Evolutionary conservation across 2,888 invertebrate species (phyloP), one percentile per base, ranked within the genome.

Genomic region (Macrophya alboannulata): DNA sequence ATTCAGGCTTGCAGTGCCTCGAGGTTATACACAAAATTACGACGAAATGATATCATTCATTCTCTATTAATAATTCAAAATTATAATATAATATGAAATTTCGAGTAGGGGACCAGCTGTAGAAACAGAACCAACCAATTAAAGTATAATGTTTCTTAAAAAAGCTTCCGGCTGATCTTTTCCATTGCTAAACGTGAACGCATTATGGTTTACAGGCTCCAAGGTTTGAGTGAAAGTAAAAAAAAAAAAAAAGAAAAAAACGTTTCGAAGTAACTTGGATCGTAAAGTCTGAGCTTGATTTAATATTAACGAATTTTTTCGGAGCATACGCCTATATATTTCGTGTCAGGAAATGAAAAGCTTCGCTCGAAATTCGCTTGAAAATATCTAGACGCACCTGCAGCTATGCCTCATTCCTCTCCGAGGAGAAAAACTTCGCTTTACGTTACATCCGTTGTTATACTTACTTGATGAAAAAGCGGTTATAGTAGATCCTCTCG

Each of bases 391-490:
- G n/a, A n/a, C n/a, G 1, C 9, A 48, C 45, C 10, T 48, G 10
- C 43, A 4, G 6, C 51, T 31, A 31, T 25, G 31, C 31, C n/a
- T 76, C 51, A 76, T 31, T 17, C 31, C 25, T 65, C 4, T 9
- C 0, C 25, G 31, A 25, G 8, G 25, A 31, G 12, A 31, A 31
- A 31, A 31, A 31, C 31, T 31, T 31, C 31, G 3, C 31, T 45
- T 10, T 21, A 15, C 40, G 17, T 40, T 40, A n/a, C 9, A 4
- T 31, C 1, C 37, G 72, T 72, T 72, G 43, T 72, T 17, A 43
- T 15, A 77, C 77, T 17, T 55, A 55, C 51, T 77, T 77, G 77
- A 37, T 55, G 77, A 55, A 17, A 55, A 55, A 77, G 25, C 76
- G 48, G 25, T 10, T 43, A 21, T 55, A 55, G n/a, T 31, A 62